Evolutionary conservation across 2,888 invertebrate genomes (phyloP), one percentile per base, ranked within the genome.

Genomic region (Lepeophtheirus nordmannii): DNA sequence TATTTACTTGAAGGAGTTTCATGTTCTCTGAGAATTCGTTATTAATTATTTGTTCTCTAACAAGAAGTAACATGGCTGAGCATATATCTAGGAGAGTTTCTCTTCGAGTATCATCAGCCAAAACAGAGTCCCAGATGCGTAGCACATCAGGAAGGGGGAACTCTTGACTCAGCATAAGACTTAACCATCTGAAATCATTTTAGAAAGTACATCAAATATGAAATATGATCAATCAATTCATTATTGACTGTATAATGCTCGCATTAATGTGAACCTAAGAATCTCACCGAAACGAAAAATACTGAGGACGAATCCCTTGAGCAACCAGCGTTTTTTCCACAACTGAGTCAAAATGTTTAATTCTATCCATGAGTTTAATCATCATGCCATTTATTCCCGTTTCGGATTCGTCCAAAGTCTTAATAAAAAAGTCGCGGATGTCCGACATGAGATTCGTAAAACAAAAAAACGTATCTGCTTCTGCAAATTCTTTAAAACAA

Each of bases 401-500:
- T 71, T 88, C 88, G 0, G 91, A 85, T 76, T 93, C 90, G 75
- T 98, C 97, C 70, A 98, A 77, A 0, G 89, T 87, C 73, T 94
- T 90, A 70, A 98, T 96, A 75, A 97, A 98, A 74, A 90, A 90
- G 75, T 98, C 97, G 38, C 97, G 81, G 69, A 97, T 94, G 78
- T 97, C 97, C 0, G 87, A 85, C 98, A 98, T 98, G 63, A 98
- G 78, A 75, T 92, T 92, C 5, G 96, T 98, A 75, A 98, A 99
- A 74, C 96, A 93, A 78, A 93, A 97, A 77, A 98, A 98, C 69
- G 92, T 87, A 75, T 98, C 98, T 0, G 96, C 89, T 75, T 98
- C 98, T 0, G 97, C 97, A 75, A 87, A 80, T 73, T 86, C 93
- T 88, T 76, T 41, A 76, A 76, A 67, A 62, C 66, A 62, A 30